Conservation (phyloP, 2,113 vertebrate species). For the Cardinalis cardinalis region DNA sequence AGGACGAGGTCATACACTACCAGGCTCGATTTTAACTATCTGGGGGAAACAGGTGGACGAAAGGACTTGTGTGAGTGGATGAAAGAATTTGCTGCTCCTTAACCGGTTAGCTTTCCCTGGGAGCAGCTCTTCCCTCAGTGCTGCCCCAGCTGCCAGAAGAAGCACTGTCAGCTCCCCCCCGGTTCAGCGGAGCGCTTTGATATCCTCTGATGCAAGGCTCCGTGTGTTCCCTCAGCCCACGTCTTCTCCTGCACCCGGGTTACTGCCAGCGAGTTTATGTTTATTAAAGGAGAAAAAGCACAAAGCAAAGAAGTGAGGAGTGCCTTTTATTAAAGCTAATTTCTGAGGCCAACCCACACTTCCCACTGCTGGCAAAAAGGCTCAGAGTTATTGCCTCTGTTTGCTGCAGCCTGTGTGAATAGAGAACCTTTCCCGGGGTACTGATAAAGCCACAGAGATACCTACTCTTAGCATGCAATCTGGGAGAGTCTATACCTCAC, state of each 20-base stretch:
- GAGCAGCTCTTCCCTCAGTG: neutral
- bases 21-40: neutral
- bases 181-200: neutral
- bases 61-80: neutral
- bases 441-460: neutral
- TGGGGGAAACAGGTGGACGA: neutral
- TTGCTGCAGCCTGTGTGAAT: neutral
- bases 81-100: neutral
- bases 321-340: constrained; percentile 38
- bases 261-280: neutral
- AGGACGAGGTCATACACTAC: fast-evolving
- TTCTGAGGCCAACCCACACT: constrained; percentile 40
- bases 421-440: neutral
- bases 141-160: neutral
- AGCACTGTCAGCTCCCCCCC: neutral
- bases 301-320: constrained; percentile 9
- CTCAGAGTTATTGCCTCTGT: neutral
- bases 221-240: neutral
- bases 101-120: neutral
- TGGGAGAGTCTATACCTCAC: neutral
- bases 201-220: constrained; percentile 4
- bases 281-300: constrained; percentile 25
- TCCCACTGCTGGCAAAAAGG: neutral
- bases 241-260: neutral
- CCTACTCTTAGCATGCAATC: neutral